phyloP scores from a whole-genome alignment of 2,113 vertebrate species.

The Tautogolabrus adspersus region DNA sequence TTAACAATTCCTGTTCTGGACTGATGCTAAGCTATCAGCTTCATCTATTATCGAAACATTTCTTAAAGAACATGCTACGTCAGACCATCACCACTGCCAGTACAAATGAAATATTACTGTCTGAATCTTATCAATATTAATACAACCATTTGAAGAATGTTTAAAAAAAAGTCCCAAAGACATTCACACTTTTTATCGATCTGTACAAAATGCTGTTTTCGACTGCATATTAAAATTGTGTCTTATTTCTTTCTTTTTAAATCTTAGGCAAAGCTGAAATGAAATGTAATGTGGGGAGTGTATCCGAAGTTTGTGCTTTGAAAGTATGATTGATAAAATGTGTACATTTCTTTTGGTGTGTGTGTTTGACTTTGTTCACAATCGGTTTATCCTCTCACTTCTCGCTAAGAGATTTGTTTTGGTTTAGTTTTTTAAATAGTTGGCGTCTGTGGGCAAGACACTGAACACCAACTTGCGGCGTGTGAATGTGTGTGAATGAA shows the following conservation, averaged over 20 bases:
- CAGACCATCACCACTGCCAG: neutral
- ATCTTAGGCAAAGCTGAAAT: neutral
- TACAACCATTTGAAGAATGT: neutral
- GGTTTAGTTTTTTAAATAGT: too few species aligned
- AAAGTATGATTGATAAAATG: constrained; percentile 34
- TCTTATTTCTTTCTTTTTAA: constrained; percentile 8
- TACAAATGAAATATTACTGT: constrained; percentile 10
- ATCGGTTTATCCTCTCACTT: too few species aligned
- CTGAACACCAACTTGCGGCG: too few species aligned
- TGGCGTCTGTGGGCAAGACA: too few species aligned
- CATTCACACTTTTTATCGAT: constrained; percentile 1
- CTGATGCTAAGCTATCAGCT: neutral
- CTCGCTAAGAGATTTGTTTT: too few species aligned
- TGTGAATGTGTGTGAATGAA: too few species aligned
- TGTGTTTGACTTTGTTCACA: constrained; percentile 8
- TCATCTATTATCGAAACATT: neutral
- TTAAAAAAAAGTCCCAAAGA: constrained; percentile 4
- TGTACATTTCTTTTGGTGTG: constrained; percentile 11
- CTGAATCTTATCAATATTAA: constrained; percentile 2
- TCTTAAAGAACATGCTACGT: neutral
- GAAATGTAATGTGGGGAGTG: constrained; percentile 7
- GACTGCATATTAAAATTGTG: constrained; percentile 24
- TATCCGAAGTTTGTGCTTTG: constrained; percentile 4
- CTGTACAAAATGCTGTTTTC: constrained; percentile 30
- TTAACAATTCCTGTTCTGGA: neutral